Conservation (phyloP, 2,797 vertebrate genomes). For the Cossypha caffra region DNA sequence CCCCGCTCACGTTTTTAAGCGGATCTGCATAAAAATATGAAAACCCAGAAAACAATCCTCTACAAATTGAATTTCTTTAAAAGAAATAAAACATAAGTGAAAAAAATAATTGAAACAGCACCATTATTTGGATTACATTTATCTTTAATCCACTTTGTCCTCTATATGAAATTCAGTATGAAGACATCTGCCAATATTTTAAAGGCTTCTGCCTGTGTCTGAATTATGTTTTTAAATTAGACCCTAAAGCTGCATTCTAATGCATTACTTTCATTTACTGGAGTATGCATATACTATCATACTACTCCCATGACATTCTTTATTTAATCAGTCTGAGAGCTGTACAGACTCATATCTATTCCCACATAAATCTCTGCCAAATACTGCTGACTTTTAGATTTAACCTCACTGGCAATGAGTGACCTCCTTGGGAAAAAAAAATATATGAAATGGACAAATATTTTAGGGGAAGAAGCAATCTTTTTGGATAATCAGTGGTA, state of each 20-base stretch:
- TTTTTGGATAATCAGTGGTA: not conserved
- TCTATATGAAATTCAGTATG: slow-evolving; percentile 76
- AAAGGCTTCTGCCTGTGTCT: slow-evolving; percentile 75
- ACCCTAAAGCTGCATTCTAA: slow-evolving; percentile 74
- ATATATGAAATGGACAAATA: not conserved
- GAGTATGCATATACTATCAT: slow-evolving; percentile 71
- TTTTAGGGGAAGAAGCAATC: slow-evolving; percentile 2
- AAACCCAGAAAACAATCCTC: slow-evolving; percentile 15
- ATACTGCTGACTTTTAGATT: slow-evolving; percentile 65
- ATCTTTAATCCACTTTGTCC: slow-evolving; percentile 75
- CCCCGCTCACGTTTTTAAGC: slow-evolving; percentile 1
- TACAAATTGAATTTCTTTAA: slow-evolving; percentile 60
- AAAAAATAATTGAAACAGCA: slow-evolving; percentile 48
- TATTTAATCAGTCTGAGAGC: slow-evolving; percentile 84
- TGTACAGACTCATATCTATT: slow-evolving; percentile 69
- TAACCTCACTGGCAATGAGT: slow-evolving; percentile 58
- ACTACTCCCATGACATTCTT: slow-evolving; percentile 70
- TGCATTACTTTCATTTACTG: slow-evolving; percentile 78
- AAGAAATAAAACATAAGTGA: slow-evolving; percentile 52
- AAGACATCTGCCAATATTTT: slow-evolving; percentile 81
- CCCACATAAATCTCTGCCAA: slow-evolving; percentile 66
- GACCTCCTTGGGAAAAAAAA: slow-evolving; percentile 55
- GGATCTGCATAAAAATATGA: slow-evolving; percentile 11
- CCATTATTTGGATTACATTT: slow-evolving; percentile 66
- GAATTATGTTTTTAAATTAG: slow-evolving; percentile 78